Evolutionary conservation across 1,140 invertebrate species (phyloP), one percentile per base, ranked within the genome.

Genomic region (Watersipora subatra): DNA sequence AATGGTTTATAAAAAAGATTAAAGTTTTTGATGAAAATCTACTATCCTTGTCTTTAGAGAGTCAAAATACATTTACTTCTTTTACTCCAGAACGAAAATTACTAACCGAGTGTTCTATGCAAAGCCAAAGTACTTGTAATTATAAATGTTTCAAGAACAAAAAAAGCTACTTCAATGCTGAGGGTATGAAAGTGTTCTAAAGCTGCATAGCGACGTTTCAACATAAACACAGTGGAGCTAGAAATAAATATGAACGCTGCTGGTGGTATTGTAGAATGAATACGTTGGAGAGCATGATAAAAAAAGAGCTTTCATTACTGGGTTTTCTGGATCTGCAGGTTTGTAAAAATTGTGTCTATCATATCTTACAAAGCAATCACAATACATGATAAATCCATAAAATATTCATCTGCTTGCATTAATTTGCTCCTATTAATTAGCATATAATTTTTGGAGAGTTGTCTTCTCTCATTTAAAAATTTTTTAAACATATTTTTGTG

Each of bases 281-380:
- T 97, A 97, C 75, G 85, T 94, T 64, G 86, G 88, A 1, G 81
- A 85, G 7, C 85, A 85, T 69, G 94, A 98, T 80, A 83, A 88
- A 63, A 83, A 92, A 28, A 78, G 92, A 55, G 84, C 83, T n/a
- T 97, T 87, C 77, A 84, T 98, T 20, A 87, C 88, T 20, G 91
- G 91, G 0, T 97, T 94, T 74, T 86, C 85, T 57, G 95, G 95
- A 0, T 93, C 91, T 0, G 86, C 87, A 24, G 93, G 82, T 78
- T 70, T 25, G 63, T 64, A 1, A 30, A 20, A 26, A 46, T 0
- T n/a, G 7, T 46, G 34, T 46, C 7, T n/a, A 7, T 46, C 34
- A 46, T 7, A 7, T n/a, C 7, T 12, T n/a, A n/a, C n/a, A n/a
- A 12, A 46, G 7, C 7, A 46, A 46, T 46, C n/a, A 46, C 34